Evolutionary conservation across 1,140 invertebrate genomes (phyloP).

Genomic region (Pissodes strobi): DNA sequence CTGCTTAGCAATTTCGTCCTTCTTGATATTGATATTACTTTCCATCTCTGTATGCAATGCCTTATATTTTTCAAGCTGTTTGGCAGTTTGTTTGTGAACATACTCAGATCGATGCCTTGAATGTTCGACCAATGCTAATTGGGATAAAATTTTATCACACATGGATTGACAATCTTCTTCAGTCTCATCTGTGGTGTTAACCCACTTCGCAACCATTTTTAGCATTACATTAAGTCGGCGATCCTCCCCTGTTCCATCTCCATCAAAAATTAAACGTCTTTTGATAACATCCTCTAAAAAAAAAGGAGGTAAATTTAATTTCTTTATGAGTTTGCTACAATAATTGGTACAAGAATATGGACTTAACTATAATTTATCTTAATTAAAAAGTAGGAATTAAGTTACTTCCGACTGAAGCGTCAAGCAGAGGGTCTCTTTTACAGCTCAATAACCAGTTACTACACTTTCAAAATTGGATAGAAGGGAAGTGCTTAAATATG

Average conservation of each 20-base stretch:
- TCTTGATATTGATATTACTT: slow-evolving; percentile 73
- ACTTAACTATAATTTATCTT: too few species aligned
- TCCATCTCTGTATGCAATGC: slow-evolving; percentile 77
- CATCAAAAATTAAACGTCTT: slow-evolving; percentile 87
- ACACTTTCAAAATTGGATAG: too few species aligned
- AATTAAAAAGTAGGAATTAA: too few species aligned
- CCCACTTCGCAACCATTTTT: slow-evolving; percentile 90
- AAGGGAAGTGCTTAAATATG: too few species aligned
- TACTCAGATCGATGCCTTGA: slow-evolving; percentile 82
- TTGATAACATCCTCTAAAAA: slow-evolving; percentile 90
- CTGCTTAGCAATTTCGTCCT: slow-evolving; percentile 73
- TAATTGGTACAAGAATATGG: too few species aligned
- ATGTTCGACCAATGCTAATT: slow-evolving; percentile 86
- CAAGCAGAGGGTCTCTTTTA: too few species aligned
- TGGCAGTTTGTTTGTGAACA: slow-evolving; percentile 78
- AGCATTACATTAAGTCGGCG: slow-evolving; percentile 82
- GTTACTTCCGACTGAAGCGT: too few species aligned
- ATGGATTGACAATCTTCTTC: slow-evolving; percentile 73
- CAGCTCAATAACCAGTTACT: too few species aligned
- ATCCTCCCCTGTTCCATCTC: slow-evolving; percentile 95
- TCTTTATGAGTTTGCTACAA: too few species aligned
- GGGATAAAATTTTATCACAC: slow-evolving; percentile 79
- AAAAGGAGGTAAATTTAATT: too few species aligned
- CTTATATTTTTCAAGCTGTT: slow-evolving; percentile 85
- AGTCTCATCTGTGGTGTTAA: slow-evolving; percentile 69